Percentiles rank a stretch among this genome's conserved stretches.
These are phyloP conservation scores for Scaptomyza pallida DNA, from an alignment of 1,140 invertebrate genomes.

Conservation along the genomic window DNA sequence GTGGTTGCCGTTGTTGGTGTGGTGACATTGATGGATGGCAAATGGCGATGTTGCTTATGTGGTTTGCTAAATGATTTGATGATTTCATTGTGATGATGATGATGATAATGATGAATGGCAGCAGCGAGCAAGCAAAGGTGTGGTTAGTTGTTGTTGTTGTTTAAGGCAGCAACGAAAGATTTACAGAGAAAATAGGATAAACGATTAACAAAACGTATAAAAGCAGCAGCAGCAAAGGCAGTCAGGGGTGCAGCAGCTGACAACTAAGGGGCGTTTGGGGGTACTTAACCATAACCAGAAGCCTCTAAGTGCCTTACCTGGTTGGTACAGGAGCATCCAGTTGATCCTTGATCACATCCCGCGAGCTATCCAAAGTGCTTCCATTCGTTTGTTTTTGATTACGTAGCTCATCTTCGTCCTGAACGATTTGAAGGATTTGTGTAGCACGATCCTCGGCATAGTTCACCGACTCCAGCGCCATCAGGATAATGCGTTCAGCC, in stretches of 20 bases:
- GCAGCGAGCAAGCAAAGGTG: conserved; percentile 62
- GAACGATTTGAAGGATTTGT: conserved; percentile 90
- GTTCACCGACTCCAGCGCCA: conserved; percentile 94
- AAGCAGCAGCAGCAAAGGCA: conserved; percentile 20
- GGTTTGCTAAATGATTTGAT: conserved; percentile 43
- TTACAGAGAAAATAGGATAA: conserved; percentile 74
- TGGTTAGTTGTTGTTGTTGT: conserved; percentile 23
- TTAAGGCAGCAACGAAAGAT: conserved; percentile 74
- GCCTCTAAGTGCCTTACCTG: conserved; percentile 42
- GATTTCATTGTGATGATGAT: conserved; percentile 44
- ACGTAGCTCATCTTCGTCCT: conserved; percentile 85
- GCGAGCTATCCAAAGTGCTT: conserved; percentile 27
- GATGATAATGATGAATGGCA: conserved; percentile 37
- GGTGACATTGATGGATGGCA: conserved; percentile 79
- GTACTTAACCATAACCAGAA: conserved; percentile 1
- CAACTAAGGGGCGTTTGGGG: conserved; percentile 20
- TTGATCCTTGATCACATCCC: conserved; percentile 33
- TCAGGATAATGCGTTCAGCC: conserved; percentile 90
- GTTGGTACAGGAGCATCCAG: conserved; percentile 41
- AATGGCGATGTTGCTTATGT: conserved; percentile 61
- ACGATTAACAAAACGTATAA: conserved; percentile 73
- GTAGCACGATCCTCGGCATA: conserved; percentile 92
- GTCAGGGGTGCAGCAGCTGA: conserved; percentile 1
- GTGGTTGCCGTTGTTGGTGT: conserved; percentile 75
- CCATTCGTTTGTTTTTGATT: conserved; percentile 44